Evolutionary conservation across 2,113 vertebrate genomes (phyloP).

Genomic region (Delphinapterus leucas): DNA sequence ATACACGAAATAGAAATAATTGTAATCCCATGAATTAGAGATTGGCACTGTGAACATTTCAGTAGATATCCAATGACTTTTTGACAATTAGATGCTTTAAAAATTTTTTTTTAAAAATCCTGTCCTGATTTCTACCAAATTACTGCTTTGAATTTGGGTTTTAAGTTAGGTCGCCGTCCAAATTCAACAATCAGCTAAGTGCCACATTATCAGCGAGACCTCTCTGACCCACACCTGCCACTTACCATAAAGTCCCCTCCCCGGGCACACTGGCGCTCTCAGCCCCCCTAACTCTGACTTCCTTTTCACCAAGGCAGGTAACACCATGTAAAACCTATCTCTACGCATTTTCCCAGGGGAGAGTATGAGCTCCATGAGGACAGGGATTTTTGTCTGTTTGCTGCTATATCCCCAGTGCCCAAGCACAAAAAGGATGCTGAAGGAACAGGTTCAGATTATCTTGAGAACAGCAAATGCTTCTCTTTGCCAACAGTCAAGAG

Average conservation of each 20-base stretch:
- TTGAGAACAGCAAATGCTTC: neutral
- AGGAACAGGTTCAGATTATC: neutral
- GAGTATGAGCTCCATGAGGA: rapidly evolving
- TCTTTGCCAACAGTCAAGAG: neutral
- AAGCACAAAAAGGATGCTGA: neutral
- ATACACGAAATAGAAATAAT: neutral
- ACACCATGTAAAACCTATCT: neutral
- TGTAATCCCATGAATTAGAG: neutral
- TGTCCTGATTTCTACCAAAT: neutral
- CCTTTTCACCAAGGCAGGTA: neutral
- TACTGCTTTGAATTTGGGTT: neutral
- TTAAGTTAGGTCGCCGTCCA: neutral
- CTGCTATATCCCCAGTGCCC: neutral
- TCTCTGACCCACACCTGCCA: rapidly evolving
- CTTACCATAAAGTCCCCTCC: neutral
- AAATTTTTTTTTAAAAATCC: neutral
- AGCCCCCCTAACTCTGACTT: no score
- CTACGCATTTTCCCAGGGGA: neutral
- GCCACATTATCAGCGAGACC: no score
- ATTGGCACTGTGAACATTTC: neutral
- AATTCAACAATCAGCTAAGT: neutral
- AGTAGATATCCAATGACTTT: neutral
- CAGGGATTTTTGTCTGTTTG: neutral
- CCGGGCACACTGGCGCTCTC: rapidly evolving
- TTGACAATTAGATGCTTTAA: neutral